Percentiles rank a stretch among this genome's conserved stretches.
Evolutionary conservation across 2,888 invertebrate genomes (phyloP).

Genomic region (Colostygia pectinataria): DNA sequence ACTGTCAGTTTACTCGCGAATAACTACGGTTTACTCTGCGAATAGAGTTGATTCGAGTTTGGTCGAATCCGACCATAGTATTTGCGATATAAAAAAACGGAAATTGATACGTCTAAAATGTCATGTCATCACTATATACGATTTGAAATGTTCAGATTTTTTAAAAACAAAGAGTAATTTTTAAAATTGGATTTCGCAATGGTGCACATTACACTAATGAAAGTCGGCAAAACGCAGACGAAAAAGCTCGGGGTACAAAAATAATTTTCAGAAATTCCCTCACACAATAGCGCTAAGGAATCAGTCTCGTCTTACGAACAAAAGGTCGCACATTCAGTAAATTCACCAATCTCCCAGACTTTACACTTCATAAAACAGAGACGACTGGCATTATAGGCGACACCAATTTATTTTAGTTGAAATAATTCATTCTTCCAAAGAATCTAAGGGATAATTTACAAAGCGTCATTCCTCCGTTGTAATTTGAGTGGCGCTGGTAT

Average conservation of each 20-base stretch:
- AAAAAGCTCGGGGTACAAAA: not conserved
- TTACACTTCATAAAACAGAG: slow-evolving; percentile 47
- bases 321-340: slow-evolving; percentile 25
- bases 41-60: too few relatives aligned
- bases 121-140: too few relatives aligned
- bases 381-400: slow-evolving; percentile 41
- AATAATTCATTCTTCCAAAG: slow-evolving; percentile 46
- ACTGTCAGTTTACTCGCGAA: too few relatives aligned
- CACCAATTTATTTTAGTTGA: slow-evolving; percentile 50
- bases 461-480: slow-evolving; percentile 49
- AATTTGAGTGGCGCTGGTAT: slow-evolving; percentile 50
- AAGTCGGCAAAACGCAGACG: not conserved
- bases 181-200: not conserved
- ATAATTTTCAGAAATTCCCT: slow-evolving; percentile 8
- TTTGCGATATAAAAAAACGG: too few relatives aligned
- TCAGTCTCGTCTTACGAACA: slow-evolving; percentile 1
- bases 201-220: not conserved
- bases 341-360: slow-evolving; percentile 40
- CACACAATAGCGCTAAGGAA: slow-evolving; percentile 1
- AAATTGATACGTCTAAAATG: too few relatives aligned
- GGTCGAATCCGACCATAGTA: too few relatives aligned
- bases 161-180: not conserved
- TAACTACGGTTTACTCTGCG: too few relatives aligned
- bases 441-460: slow-evolving; percentile 53
- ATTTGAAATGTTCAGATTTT: too few relatives aligned